These are phyloP conservation scores for Diaperis boleti DNA, from an alignment of 2,888 invertebrate genomes.

Conservation along the genomic window DNA sequence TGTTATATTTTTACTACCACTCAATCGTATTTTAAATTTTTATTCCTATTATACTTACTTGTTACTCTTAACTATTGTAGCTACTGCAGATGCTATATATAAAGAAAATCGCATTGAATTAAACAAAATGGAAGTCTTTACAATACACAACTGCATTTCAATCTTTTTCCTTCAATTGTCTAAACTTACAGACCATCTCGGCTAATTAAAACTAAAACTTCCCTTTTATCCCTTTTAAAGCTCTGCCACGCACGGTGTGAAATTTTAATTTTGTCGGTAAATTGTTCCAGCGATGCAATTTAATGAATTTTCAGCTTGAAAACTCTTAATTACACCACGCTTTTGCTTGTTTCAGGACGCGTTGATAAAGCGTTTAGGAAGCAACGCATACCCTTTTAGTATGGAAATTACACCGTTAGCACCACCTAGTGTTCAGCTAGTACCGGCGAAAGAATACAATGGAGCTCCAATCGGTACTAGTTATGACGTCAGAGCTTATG, in stretches of 20 bases:
- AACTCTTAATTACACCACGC: not conserved
- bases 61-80: too few relatives aligned
- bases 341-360: constrained; percentile 75
- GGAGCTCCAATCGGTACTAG: constrained; percentile 93
- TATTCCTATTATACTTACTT: too few relatives aligned
- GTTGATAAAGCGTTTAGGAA: constrained; percentile 80
- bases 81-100: too few relatives aligned
- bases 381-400: constrained; percentile 84
- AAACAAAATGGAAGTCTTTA: too few relatives aligned
- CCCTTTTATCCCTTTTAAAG: too few relatives aligned
- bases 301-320: not conserved
- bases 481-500: constrained; percentile 88
- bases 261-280: not conserved
- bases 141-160: too few relatives aligned
- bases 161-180: too few relatives aligned
- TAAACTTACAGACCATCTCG: too few relatives aligned
- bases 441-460: constrained; percentile 91
- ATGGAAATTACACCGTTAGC: constrained; percentile 85
- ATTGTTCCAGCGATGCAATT: constrained; percentile 1
- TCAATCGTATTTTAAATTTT: too few relatives aligned
- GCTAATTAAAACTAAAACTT: too few relatives aligned
- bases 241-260: not conserved
- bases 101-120: too few relatives aligned
- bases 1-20: too few relatives aligned
- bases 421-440: constrained; percentile 91